These are phyloP conservation scores for Exocentrus adspersus DNA, from an alignment of 2,888 invertebrate species.

Conservation along the genomic window DNA sequence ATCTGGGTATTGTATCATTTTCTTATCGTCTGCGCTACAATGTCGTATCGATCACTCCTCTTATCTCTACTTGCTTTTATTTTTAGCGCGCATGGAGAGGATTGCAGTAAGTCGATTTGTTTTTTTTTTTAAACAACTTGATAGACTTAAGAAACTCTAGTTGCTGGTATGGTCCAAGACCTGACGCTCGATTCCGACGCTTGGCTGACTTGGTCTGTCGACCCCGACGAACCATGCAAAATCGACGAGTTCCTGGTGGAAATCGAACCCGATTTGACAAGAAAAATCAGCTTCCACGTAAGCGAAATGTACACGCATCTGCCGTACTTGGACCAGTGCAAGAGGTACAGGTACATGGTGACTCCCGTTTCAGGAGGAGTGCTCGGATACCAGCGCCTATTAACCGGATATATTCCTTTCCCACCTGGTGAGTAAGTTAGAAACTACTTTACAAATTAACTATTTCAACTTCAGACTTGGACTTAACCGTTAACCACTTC, in stretches of 20 bases:
- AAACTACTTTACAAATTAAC: background rate
- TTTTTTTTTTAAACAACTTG: background rate
- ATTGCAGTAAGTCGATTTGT: background rate
- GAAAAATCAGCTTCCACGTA: background rate
- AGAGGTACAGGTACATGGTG: background rate
- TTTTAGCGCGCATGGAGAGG: background rate
- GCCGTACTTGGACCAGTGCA: background rate
- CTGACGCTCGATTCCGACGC: background rate
- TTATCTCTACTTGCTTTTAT: background rate
- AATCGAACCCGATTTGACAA: background rate
- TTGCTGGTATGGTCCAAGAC: background rate
- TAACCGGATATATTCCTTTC: background rate
- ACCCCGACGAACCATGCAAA: background rate
- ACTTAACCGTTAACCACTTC: too few species aligned
- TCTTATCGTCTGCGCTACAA: too few species aligned
- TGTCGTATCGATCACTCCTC: too few species aligned
- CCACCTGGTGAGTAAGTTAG: background rate
- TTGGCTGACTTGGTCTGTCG: background rate
- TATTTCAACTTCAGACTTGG: too few species aligned
- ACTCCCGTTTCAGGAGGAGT: background rate
- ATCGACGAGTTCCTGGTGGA: background rate
- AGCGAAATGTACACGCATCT: background rate
- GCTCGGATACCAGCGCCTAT: background rate
- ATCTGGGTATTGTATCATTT: too few species aligned
- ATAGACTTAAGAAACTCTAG: background rate